A percentile compares a stretch with the other conserved stretches of the same genome.
These are phyloP conservation scores for Rhimphoctona megacephalus DNA, from an alignment of 2,888 invertebrate genomes.

Conservation along the genomic window DNA sequence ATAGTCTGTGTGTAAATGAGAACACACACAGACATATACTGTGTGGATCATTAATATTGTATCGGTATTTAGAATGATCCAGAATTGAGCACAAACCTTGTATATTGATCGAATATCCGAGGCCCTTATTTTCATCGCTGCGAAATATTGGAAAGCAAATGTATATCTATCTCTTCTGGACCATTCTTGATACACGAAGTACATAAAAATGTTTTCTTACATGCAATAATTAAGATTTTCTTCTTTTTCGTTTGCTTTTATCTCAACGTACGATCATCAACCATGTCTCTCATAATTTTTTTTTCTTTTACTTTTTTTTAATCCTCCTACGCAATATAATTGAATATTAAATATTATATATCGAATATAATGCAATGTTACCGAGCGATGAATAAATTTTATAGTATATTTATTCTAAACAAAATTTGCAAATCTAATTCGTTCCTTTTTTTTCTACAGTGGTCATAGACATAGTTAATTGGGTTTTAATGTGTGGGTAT, in stretches of 20 bases:
- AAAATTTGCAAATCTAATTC: constrained; percentile 34
- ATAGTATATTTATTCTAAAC: constrained; percentile 75
- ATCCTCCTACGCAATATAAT: constrained; percentile 57
- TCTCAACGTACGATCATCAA: constrained; percentile 59
- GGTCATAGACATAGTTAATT: constrained; percentile 21
- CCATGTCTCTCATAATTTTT: constrained; percentile 59
- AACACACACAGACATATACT: constrained; percentile 48
- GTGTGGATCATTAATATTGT: constrained; percentile 52
- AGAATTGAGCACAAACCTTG: constrained; percentile 36
- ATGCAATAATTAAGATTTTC: constrained; percentile 34
- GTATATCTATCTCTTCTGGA: constrained; percentile 11
- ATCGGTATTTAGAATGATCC: constrained; percentile 44
- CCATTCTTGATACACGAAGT: constrained; percentile 46
- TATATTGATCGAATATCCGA: constrained; percentile 15
- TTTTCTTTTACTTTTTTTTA: constrained; percentile 44
- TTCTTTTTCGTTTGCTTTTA: background rate
- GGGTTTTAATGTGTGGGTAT: background rate
- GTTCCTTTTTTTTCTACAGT: constrained; percentile 35
- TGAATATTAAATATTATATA: constrained; percentile 65
- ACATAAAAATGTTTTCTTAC: constrained; percentile 49
- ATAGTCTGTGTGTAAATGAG: constrained; percentile 24
- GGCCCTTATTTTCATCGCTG: constrained; percentile 14
- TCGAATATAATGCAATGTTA: constrained; percentile 72
- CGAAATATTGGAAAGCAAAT: constrained; percentile 22
- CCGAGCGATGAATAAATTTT: constrained; percentile 79